A percentile compares a stretch with the other conserved stretches of the same genome.
Evolutionary conservation across 2,113 vertebrate genomes (phyloP).

Genomic region (Salvelinus sp.): DNA sequence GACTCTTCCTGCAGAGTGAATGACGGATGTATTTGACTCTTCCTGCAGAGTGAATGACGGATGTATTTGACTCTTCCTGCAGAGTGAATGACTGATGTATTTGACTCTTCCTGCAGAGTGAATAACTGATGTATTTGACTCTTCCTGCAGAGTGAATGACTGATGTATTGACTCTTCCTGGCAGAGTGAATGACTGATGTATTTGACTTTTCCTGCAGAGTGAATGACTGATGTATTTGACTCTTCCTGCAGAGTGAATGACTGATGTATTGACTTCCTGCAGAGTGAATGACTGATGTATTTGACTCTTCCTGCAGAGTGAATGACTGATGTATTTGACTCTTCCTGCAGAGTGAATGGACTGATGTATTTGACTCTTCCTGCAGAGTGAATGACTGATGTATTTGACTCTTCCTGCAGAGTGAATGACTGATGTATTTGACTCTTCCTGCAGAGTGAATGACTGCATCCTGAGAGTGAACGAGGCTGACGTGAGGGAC

Average conservation of each 20-base stretch:
- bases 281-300: slow-evolving; percentile 71
- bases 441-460: slow-evolving; percentile 75
- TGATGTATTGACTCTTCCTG: too few relatives aligned
- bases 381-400: too few relatives aligned
- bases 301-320: slow-evolving; percentile 71
- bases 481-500: slow-evolving; percentile 91
- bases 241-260: neutral
- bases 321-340: slow-evolving; percentile 78
- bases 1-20: too few relatives aligned
- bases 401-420: slow-evolving; percentile 49
- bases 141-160: too few relatives aligned
- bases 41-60: slow-evolving; percentile 57
- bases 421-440: slow-evolving; percentile 84
- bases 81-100: too few relatives aligned
- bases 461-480: slow-evolving; percentile 93
- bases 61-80: too few relatives aligned
- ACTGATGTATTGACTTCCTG: neutral
- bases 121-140: too few relatives aligned
- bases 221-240: neutral
- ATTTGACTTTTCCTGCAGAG: too few relatives aligned
- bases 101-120: too few relatives aligned
- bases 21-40: neutral
- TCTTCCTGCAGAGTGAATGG: slow-evolving; percentile 60
- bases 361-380: neutral
- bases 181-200: too few relatives aligned